Conservation (phyloP, 2,888 invertebrate species). For the Clostera curtula region DNA sequence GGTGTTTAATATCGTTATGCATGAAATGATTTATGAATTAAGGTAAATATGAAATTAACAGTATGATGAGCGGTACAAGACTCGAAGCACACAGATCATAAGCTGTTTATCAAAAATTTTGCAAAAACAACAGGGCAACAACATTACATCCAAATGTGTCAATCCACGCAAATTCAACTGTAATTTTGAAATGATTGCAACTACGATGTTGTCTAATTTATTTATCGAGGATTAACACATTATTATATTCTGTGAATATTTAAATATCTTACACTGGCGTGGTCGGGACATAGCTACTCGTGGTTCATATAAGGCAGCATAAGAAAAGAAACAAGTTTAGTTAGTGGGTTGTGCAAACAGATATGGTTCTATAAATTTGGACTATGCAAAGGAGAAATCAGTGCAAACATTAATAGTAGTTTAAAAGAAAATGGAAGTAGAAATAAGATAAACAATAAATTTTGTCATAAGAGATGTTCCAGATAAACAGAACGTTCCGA, state of each 20-base stretch:
- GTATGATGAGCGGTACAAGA: no score
- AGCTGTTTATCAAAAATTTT: no score
- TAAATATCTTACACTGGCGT: constrained; percentile 78
- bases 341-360: constrained; percentile 45
- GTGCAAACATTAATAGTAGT: constrained; percentile 16
- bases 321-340: constrained; percentile 44
- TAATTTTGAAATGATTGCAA: no score
- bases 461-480: constrained; percentile 70
- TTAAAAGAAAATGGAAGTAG: constrained; percentile 19
- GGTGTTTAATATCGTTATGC: no score
- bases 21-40: no score
- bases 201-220: no score
- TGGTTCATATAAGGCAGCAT: constrained; percentile 67
- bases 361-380: constrained; percentile 15
- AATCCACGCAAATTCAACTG: no score
- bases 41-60: no score
- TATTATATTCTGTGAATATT: constrained; percentile 25
- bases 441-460: constrained; percentile 20
- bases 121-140: no score
- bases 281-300: constrained; percentile 73
- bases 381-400: constrained; percentile 13
- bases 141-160: no score
- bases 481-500: constrained; percentile 28
- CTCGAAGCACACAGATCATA: no score
- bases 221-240: constrained; percentile 9